Conservation (phyloP, 2,888 invertebrate genomes). For the Metacarcinus magister region DNA sequence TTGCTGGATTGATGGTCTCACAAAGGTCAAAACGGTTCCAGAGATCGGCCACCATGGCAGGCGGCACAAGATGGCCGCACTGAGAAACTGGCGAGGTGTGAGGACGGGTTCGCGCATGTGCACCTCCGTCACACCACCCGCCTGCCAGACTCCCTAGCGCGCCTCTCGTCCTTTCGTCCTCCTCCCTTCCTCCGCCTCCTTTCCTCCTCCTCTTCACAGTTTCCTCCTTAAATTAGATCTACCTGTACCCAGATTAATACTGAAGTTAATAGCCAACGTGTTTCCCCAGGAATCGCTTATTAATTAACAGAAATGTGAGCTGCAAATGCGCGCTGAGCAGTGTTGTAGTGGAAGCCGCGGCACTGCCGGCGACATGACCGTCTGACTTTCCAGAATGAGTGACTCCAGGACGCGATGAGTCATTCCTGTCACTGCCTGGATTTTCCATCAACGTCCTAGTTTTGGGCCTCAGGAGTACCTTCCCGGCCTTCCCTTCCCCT, state of each 20-base stretch:
- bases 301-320: not conserved
- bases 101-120: conserved; percentile 66
- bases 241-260: not conserved
- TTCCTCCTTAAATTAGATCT: not conserved
- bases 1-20: conserved; percentile 80
- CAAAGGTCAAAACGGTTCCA: conserved; percentile 74
- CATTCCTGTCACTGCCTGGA: conserved; percentile 53
- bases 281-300: not conserved
- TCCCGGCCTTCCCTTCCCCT: not conserved
- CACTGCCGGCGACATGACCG: conserved; percentile 51
- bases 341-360: not conserved
- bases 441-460: not conserved
- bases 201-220: not conserved
- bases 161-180: not conserved
- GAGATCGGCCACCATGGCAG: conserved; percentile 79
- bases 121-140: conserved; percentile 41
- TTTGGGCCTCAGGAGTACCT: not conserved
- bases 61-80: conserved; percentile 79
- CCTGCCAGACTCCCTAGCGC: conserved; percentile 65
- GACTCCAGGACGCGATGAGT: conserved; percentile 52
- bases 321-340: conserved; percentile 6
- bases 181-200: not conserved
- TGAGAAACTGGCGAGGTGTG: conserved; percentile 73
- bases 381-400: conserved; percentile 60
- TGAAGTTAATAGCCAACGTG: not conserved